Conservation (phyloP, 2,888 invertebrate genomes). For the Pediacus dermestoides region DNA sequence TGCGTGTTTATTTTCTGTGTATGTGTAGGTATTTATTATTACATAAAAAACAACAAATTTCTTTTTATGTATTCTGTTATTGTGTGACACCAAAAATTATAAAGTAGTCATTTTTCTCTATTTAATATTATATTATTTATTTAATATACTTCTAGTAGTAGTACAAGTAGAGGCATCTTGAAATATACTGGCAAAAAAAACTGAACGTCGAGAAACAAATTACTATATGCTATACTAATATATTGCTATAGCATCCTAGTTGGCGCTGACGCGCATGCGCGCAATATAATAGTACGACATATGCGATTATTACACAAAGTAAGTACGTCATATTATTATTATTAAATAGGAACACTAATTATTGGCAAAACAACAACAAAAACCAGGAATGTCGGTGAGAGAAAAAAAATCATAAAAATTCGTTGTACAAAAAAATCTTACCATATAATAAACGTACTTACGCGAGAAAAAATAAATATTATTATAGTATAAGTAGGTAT, state of each 20-base stretch:
- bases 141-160: slow-evolving; percentile 15
- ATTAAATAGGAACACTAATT: slow-evolving; percentile 37
- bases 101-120: slow-evolving; percentile 5
- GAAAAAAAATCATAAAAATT: slow-evolving; percentile 6
- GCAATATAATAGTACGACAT: too few species aligned
- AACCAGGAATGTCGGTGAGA: neutral
- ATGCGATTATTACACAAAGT: slow-evolving; percentile 15
- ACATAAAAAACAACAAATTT: slow-evolving; percentile 5
- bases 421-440: slow-evolving; percentile 6
- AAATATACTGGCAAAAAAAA: slow-evolving; percentile 41
- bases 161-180: slow-evolving; percentile 28
- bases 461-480: slow-evolving; percentile 17
- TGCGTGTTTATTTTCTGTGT: slow-evolving; percentile 2
- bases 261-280: too few species aligned
- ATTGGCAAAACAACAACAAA: slow-evolving; percentile 12
- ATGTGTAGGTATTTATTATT: too few species aligned
- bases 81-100: slow-evolving; percentile 8
- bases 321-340: slow-evolving; percentile 39
- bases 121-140: slow-evolving; percentile 24
- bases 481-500: slow-evolving; percentile 1
- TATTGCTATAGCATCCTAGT: too few species aligned
- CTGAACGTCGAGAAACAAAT: too few species aligned
- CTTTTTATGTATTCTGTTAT: too few species aligned
- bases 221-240: too few species aligned
- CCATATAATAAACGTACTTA: slow-evolving; percentile 8